Base-by-base conservation (phyloP, 2,888 invertebrate species). In the Drosophila robusta region DNA sequence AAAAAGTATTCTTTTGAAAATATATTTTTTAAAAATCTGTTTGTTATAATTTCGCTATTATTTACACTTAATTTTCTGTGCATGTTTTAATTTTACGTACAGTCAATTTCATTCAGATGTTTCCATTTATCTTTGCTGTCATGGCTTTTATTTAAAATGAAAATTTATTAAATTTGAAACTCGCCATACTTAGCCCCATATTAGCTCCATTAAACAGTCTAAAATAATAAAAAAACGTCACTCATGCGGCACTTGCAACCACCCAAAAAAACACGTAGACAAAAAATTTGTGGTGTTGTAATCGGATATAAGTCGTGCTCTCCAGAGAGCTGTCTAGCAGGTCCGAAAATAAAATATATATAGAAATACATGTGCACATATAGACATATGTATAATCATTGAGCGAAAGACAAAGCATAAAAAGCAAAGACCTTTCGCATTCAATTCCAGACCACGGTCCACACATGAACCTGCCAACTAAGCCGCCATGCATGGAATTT, bases 271-370 rank as follows among this genome's bases (percentile, higher is more conserved):
- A 55, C 44, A 50, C 24, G 45, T 60, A 62, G 51, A 50, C 42
- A 64, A 70, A 67, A 70, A 67, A 69, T 36, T 67, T 87, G 82
- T 58, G 87, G 83, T 83, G 87, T 87, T 85, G 83, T 83, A 83
- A 83, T 83, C 83, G 87, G 86, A 83, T 87, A 87, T 87, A 85
- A 79, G 82, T 82, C 80, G 60, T 57, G 64, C n/a, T 77, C 83
- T 79, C 83, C 47, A 63, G 85, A 82, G 83, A 76, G 38, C 39
- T 41, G 57, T 44, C 62, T 46, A 58, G 51, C 70, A 55, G 55
- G 14, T 16, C 9, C 32, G 18, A 63, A 4, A 54, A 26, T 44
- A 4, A 39, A 60, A 41, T 22, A 41, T 24, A 7, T 14, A 22
- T 18, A 7, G 22, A 54, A 16, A 44, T 18, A 46, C 39, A 32